phyloP scores from a whole-genome alignment of 2,797 vertebrate genomes.

The Pteropus rufus region DNA sequence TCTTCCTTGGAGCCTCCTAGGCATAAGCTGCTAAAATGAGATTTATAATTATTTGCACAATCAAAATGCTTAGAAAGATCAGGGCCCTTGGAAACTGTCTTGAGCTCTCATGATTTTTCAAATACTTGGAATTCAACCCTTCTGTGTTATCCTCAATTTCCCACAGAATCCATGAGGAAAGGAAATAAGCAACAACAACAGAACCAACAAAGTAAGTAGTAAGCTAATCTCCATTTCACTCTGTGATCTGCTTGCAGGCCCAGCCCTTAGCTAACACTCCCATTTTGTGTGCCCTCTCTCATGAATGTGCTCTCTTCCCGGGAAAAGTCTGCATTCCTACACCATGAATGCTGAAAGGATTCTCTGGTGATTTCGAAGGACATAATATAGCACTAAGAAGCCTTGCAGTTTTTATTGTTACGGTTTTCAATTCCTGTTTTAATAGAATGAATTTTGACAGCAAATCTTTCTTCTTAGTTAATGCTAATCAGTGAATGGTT shows the following conservation, averaged over 20 bases:
- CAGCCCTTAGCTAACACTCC: background rate
- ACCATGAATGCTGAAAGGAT: background rate
- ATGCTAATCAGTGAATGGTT: background rate
- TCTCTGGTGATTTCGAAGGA: background rate
- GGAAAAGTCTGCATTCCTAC: background rate
- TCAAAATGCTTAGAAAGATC: background rate
- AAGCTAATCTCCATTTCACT: background rate
- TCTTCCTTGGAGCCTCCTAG: background rate
- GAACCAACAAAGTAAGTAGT: background rate
- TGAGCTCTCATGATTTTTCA: background rate
- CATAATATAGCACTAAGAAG: background rate
- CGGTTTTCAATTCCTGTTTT: background rate
- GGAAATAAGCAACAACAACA: background rate
- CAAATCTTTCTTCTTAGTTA: background rate
- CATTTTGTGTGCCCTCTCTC: background rate
- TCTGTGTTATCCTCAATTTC: background rate
- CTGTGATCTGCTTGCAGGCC: background rate
- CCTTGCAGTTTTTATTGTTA: background rate
- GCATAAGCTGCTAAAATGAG: background rate
- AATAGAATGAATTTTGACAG: background rate
- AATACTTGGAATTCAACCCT: background rate
- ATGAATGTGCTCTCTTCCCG: background rate
- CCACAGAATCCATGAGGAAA: background rate
- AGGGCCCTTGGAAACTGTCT: background rate
- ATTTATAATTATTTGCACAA: background rate